Conservation (phyloP, 2,797 vertebrate species). For the Typhlichthys subterraneus region DNA sequence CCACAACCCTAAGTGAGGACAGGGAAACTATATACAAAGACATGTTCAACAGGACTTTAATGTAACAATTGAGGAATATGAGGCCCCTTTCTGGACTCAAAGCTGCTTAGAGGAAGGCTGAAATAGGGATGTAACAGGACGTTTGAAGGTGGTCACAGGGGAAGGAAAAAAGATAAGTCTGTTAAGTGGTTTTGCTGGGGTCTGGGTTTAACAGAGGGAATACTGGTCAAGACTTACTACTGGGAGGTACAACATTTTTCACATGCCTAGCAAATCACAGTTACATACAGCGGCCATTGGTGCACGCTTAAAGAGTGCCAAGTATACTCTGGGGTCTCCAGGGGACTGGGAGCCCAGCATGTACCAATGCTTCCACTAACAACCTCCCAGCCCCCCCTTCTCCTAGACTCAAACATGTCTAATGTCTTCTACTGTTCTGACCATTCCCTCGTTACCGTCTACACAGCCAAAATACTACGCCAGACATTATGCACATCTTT, state of each 20-base stretch:
- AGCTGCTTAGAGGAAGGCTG: slow-evolving; percentile 60
- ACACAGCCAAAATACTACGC: slow-evolving; percentile 17
- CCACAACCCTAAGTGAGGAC: slow-evolving; percentile 11
- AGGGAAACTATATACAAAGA: slow-evolving; percentile 58
- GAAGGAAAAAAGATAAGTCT: not conserved
- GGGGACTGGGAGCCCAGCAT: slow-evolving; percentile 67
- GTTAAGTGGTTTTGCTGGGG: not conserved
- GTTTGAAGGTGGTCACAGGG: not conserved
- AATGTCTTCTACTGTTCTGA: slow-evolving; percentile 12
- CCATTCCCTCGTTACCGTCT: slow-evolving; percentile 19
- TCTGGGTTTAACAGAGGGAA: slow-evolving; percentile 5
- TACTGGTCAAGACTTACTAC: not conserved
- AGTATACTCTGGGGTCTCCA: slow-evolving; percentile 19
- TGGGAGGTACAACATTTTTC: slow-evolving; percentile 17
- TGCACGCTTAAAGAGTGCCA: slow-evolving; percentile 2
- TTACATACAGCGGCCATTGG: slow-evolving; percentile 8
- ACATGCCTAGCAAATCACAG: slow-evolving; percentile 46
- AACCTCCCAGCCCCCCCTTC: slow-evolving; percentile 47
- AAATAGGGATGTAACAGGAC: slow-evolving; percentile 16
- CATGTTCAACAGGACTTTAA: slow-evolving; percentile 37
- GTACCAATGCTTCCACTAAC: slow-evolving; percentile 66
- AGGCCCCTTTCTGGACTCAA: slow-evolving; percentile 84
- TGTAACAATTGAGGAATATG: slow-evolving; percentile 54
- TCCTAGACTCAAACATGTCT: slow-evolving; percentile 29
- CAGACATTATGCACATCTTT: not conserved